Evolutionary conservation across 1,140 invertebrate genomes (phyloP).

Genomic region (Kradibia gibbosae): DNA sequence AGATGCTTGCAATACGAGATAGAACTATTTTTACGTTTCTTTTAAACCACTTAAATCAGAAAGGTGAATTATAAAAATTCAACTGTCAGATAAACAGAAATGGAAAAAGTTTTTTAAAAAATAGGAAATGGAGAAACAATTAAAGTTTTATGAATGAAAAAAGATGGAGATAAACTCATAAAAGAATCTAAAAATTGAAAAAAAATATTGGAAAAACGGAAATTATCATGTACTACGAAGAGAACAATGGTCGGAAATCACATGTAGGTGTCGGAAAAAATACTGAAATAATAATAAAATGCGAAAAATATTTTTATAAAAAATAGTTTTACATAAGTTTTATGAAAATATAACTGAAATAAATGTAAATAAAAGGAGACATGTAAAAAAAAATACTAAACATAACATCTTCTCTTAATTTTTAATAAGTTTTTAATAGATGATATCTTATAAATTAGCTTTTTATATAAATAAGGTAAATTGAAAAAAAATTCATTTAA

Average conservation of each 20-base stretch:
- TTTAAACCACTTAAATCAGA: background rate
- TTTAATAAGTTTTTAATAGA: no score
- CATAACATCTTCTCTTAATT: background rate
- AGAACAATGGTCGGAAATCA: background rate
- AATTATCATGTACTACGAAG: conserved; percentile 12
- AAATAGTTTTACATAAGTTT: no score
- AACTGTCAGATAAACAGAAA: background rate
- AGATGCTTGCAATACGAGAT: no score
- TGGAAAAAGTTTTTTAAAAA: background rate
- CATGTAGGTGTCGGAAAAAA: background rate
- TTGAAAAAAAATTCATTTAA: no score
- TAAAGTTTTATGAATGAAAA: conserved; percentile 5
- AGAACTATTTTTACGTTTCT: no score
- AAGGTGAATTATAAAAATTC: conserved; percentile 12
- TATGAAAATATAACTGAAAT: background rate
- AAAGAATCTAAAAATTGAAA: conserved; percentile 14
- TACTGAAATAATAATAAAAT: background rate
- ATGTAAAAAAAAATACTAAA: background rate
- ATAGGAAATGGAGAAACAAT: conserved; percentile 1
- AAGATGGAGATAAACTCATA: conserved; percentile 2
- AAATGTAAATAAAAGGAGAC: background rate
- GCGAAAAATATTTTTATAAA: background rate
- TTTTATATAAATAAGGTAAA: no score
- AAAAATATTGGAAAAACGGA: conserved; percentile 1
- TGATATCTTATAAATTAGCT: no score